Percentiles rank a stretch among this genome's conserved stretches.
phyloP scores from a whole-genome alignment of 2,113 vertebrate species.

The Zeus faber region DNA sequence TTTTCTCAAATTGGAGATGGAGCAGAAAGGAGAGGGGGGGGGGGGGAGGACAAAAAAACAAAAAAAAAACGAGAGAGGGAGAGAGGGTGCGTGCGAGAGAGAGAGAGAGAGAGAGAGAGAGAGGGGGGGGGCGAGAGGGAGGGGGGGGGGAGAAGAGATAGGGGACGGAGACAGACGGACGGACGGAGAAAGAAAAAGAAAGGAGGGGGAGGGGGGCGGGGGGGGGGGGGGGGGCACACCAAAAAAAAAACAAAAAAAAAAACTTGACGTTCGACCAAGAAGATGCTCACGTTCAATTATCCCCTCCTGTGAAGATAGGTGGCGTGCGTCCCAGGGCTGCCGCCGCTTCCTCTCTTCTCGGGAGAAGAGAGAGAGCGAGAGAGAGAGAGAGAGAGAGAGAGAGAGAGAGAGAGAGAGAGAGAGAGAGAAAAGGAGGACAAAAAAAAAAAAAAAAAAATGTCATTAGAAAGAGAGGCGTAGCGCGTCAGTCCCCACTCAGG shows the following conservation, averaged over 20 bases:
- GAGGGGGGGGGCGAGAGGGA: neutral
- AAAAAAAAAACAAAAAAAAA: too few relatives aligned
- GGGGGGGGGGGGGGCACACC: slow-evolving; percentile 59
- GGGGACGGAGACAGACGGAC: neutral
- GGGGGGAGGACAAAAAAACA: too few relatives aligned
- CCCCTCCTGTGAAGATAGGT: slow-evolving; percentile 99
- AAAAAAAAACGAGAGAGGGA: neutral
- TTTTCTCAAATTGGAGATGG: too few relatives aligned
- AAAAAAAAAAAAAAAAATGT: slow-evolving; percentile 97
- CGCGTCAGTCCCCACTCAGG: slow-evolving; percentile 99
- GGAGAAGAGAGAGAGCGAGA: neutral
- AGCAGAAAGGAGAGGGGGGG: too few relatives aligned
- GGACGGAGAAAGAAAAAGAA: slow-evolving; percentile 11
- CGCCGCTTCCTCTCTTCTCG: slow-evolving; percentile 53
- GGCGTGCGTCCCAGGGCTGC: slow-evolving; percentile 98
- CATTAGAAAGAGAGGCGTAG: slow-evolving; percentile 99
- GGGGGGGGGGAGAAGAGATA: neutral
- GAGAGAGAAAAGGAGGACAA: slow-evolving; percentile 75
- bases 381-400: neutral
- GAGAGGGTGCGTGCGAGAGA: neutral
- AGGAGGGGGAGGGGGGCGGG: slow-evolving; percentile 34
- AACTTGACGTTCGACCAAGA: slow-evolving; percentile 92
- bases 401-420: neutral
- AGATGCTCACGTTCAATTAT: slow-evolving; percentile 99
- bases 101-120: slow-evolving; percentile 27